Conservation (phyloP, 30 jellyfish, hydroid and myxozoan species). For the Sanderia malayensis region DNA sequence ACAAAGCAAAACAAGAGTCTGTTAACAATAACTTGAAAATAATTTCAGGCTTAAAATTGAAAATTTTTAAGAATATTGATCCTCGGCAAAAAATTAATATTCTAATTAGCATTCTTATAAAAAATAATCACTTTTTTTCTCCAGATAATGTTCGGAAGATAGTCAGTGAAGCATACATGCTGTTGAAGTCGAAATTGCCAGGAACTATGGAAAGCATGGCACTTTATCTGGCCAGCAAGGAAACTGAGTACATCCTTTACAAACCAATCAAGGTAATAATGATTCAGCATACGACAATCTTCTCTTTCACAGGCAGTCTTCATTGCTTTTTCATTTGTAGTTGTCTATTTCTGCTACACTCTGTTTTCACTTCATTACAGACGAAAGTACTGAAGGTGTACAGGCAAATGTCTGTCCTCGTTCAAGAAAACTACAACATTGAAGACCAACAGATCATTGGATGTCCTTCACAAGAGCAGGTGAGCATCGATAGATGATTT, state of each 20-base stretch:
- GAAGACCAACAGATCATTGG: slow-evolving; percentile 96
- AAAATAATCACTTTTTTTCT: neutral
- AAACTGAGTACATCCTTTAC: slow-evolving; percentile 88
- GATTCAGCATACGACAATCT: too few species aligned
- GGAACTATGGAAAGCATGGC: slow-evolving; percentile 85
- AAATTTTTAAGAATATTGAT: too few species aligned
- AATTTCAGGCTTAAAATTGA: too few species aligned
- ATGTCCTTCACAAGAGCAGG: slow-evolving; percentile 97
- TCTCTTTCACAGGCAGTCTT: too few species aligned
- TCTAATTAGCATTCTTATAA: too few species aligned
- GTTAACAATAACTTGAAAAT: too few species aligned
- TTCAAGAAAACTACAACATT: slow-evolving; percentile 63
- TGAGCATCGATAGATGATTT: too few species aligned
- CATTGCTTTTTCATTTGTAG: too few species aligned
- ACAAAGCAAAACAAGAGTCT: too few species aligned
- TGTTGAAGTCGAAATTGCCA: slow-evolving; percentile 91
- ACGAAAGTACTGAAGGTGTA: slow-evolving; percentile 82
- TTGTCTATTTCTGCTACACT: too few species aligned
- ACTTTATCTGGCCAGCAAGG: slow-evolving; percentile 87
- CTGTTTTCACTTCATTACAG: too few species aligned
- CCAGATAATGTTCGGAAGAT: slow-evolving; percentile 83
- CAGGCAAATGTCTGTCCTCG: slow-evolving; percentile 69
- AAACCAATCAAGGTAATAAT: slow-evolving; percentile 83
- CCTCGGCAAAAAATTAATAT: too few species aligned
- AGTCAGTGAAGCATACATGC: slow-evolving; percentile 96